phyloP scores from a whole-genome alignment of 2,888 invertebrate species.

The Erynnis tages region DNA sequence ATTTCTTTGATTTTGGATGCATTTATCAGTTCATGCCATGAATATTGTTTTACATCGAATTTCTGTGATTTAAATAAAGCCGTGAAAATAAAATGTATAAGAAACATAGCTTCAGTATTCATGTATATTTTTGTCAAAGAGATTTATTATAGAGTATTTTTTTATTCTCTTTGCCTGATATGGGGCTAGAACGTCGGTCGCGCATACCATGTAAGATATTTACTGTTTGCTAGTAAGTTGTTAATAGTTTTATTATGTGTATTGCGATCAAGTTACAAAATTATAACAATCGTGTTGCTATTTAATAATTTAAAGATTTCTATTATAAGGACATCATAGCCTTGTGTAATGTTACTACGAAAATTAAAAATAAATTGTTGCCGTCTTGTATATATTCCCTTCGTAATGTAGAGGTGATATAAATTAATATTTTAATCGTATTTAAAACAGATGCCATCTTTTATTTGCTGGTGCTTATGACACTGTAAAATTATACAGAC shows the following conservation, averaged over 20 bases:
- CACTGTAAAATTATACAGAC: slow-evolving; percentile 34
- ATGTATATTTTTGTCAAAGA: slow-evolving; percentile 1
- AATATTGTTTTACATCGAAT: slow-evolving; percentile 8
- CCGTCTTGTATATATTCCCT: slow-evolving; percentile 63
- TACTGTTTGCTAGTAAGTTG: slow-evolving; percentile 77
- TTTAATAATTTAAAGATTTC: slow-evolving; percentile 35
- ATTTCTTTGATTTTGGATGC: too few species aligned
- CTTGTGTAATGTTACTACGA: too few species aligned
- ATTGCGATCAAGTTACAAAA: slow-evolving; percentile 69
- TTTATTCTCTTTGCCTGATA: slow-evolving; percentile 2
- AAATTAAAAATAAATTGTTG: too few species aligned
- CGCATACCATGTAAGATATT: slow-evolving; percentile 69
- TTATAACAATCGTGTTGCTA: slow-evolving; percentile 59
- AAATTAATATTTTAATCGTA: slow-evolving; percentile 50
- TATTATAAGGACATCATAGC: slow-evolving; percentile 37
- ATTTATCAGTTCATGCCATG: slow-evolving; percentile 17
- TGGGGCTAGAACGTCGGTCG: slow-evolving; percentile 41
- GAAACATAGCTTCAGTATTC: not conserved
- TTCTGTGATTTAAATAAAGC: not conserved
- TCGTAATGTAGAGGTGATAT: slow-evolving; percentile 42
- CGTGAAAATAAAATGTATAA: not conserved
- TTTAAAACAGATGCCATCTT: slow-evolving; percentile 48
- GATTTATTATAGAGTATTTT: slow-evolving; percentile 2
- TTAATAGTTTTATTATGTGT: slow-evolving; percentile 74
- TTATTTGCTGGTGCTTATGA: slow-evolving; percentile 50